These are phyloP conservation scores for Thalassarche chlororhynchos DNA, from an alignment of 2,113 vertebrate species.

Conservation along the genomic window DNA sequence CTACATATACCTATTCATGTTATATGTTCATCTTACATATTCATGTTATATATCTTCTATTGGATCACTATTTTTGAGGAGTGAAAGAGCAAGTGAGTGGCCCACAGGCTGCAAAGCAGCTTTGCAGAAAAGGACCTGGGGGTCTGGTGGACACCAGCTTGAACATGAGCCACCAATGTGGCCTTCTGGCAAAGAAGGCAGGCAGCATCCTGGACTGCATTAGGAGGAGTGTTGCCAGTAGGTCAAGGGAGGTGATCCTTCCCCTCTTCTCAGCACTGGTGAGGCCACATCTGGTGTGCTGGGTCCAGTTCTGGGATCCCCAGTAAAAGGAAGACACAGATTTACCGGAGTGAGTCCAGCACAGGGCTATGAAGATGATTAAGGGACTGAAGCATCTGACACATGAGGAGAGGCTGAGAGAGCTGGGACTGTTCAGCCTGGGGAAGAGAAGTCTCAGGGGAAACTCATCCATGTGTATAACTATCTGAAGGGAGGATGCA, in stretches of 20 bases:
- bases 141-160: background rate
- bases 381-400: background rate
- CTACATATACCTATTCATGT: background rate
- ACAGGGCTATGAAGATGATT: rapidly evolving
- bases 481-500: background rate
- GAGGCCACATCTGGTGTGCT: background rate
- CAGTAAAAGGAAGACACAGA: background rate
- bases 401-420: background rate
- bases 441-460: rapidly evolving
- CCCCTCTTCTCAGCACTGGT: background rate
- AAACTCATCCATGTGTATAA: background rate
- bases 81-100: background rate
- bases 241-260: background rate
- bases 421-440: background rate
- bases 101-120: background rate
- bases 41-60: background rate
- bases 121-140: background rate
- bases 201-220: background rate
- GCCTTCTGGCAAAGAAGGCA: background rate
- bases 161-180: background rate
- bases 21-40: background rate
- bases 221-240: background rate
- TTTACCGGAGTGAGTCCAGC: background rate
- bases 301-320: background rate
- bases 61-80: background rate